Evolutionary conservation across 2,113 vertebrate genomes (phyloP).

Genomic region (Ailurus styani): DNA sequence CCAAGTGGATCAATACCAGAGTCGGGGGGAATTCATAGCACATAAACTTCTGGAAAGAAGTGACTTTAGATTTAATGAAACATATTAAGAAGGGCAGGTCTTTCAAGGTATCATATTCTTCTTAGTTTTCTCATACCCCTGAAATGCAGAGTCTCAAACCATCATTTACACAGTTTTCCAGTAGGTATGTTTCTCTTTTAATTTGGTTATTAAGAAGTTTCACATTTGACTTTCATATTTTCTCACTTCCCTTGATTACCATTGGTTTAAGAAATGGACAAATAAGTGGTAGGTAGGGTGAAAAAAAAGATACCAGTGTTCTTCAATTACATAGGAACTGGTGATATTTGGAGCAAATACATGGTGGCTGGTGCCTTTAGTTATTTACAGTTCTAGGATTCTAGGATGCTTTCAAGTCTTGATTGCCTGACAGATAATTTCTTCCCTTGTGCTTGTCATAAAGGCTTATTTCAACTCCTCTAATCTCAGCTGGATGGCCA

Average conservation of each 20-base stretch:
- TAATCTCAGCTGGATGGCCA: constrained; percentile 60
- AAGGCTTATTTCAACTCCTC: constrained; percentile 43
- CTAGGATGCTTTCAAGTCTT: background rate
- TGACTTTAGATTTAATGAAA: background rate
- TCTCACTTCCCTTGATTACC: background rate
- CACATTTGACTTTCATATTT: background rate
- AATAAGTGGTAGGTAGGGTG: background rate
- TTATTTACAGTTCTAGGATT: background rate
- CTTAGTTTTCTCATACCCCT: background rate
- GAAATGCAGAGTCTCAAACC: background rate
- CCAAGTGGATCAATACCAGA: background rate
- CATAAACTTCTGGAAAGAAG: background rate
- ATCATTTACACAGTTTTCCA: background rate
- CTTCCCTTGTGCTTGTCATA: constrained; percentile 18
- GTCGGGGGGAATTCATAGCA: background rate
- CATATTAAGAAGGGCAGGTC: background rate
- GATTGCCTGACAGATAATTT: background rate
- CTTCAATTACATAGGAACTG: background rate
- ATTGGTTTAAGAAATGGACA: background rate
- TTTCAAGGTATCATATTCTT: background rate
- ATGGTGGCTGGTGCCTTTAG: background rate
- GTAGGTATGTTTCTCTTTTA: background rate
- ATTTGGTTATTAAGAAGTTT: background rate
- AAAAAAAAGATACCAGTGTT: background rate
- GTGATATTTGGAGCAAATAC: background rate